Conservation (phyloP, 2,113 vertebrate species). For the Mungos mungo region DNA sequence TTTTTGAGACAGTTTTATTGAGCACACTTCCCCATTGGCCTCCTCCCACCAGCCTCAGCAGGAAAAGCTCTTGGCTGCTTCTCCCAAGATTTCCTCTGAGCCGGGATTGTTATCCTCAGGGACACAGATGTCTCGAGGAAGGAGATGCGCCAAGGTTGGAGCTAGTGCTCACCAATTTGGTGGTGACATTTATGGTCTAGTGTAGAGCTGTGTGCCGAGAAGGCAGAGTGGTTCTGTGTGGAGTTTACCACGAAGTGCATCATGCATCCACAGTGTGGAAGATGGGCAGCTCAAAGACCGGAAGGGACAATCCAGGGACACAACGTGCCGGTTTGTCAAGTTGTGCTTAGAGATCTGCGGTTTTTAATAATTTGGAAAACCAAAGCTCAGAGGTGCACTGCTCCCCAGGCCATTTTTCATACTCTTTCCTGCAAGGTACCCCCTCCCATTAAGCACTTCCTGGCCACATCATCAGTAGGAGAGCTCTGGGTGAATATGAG, state of each 20-base stretch:
- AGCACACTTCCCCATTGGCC: conserved; percentile 71
- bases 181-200: background rate
- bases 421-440: conserved; percentile 47
- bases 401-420: conserved; percentile 24
- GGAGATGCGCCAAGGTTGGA: background rate
- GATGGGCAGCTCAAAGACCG: background rate
- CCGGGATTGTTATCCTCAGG: background rate
- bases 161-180: background rate
- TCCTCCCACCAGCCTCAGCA: conserved; percentile 35
- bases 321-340: background rate
- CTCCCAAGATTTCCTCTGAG: conserved; percentile 55
- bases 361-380: conserved; percentile 49
- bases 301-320: background rate
- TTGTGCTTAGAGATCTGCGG: background rate
- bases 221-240: background rate
- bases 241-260: background rate
- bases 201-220: background rate
- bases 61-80: conserved; percentile 58
- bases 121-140: conserved; percentile 51
- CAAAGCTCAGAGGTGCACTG: background rate
- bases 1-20: conserved; percentile 54
- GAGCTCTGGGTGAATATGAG: background rate
- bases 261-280: background rate
- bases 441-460: conserved; percentile 25
- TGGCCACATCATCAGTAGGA: background rate